These are phyloP conservation scores for Mus pahari DNA, from an alignment of 2,113 vertebrate species.

Conservation along the genomic window DNA sequence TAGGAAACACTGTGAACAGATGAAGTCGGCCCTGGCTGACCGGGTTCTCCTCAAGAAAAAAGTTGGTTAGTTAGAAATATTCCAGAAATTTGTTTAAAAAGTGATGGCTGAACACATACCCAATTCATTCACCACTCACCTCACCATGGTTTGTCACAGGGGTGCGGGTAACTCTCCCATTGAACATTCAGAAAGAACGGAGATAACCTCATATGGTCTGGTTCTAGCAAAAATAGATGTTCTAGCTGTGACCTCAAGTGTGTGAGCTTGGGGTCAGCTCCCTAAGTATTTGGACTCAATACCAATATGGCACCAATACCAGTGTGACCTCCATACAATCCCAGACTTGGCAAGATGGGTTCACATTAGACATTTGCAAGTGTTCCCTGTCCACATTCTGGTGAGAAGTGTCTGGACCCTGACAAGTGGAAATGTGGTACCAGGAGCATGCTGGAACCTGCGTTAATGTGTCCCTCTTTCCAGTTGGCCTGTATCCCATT, in stretches of 20 bases:
- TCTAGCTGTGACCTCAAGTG: neutral
- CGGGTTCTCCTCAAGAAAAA: neutral
- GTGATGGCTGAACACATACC: no score
- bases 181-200: neutral
- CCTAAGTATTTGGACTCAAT: no score
- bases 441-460: no score
- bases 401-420: neutral
- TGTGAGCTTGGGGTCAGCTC: neutral
- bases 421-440: accelerated
- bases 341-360: accelerated
- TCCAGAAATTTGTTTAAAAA: neutral
- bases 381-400: neutral
- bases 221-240: accelerated
- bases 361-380: neutral
- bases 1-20: neutral
- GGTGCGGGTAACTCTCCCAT: neutral
- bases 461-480: accelerated
- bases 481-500: accelerated
- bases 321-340: neutral
- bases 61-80: no score
- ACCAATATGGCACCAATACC: neutral
- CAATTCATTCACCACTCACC: neutral
- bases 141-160: neutral
- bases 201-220: neutral
- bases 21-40: neutral